Conservation (phyloP, 2,888 invertebrate genomes). For the Clostera curtula region DNA sequence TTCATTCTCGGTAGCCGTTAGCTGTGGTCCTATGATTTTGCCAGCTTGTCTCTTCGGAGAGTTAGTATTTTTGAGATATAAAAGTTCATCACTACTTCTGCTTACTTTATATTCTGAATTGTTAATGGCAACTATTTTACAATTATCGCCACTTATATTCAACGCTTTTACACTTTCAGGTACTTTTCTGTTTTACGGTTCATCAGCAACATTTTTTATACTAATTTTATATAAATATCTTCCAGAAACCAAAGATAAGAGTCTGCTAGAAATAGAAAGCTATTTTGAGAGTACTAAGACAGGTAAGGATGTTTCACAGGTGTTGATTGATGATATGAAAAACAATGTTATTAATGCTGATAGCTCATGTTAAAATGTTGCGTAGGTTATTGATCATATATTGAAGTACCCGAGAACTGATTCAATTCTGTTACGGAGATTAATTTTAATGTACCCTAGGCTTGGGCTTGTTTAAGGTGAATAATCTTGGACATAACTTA, state of each 20-base stretch:
- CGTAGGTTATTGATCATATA: too few relatives aligned
- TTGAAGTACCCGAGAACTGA: too few relatives aligned
- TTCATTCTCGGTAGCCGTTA: conserved; percentile 26
- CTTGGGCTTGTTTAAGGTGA: too few relatives aligned
- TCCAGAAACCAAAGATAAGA: conserved; percentile 31
- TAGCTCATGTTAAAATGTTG: too few relatives aligned
- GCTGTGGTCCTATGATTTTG: conserved; percentile 27
- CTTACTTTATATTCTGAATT: conserved; percentile 12
- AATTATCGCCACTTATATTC: conserved; percentile 22
- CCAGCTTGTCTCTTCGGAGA: conserved; percentile 19
- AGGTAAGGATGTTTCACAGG: conserved; percentile 11
- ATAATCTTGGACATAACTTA: too few relatives aligned
- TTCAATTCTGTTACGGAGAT: too few relatives aligned
- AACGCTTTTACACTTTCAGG: conserved; percentile 18
- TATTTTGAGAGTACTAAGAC: conserved; percentile 6
- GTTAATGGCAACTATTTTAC: conserved; percentile 15
- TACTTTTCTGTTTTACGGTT: conserved; percentile 22
- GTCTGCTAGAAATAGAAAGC: conserved; percentile 23
- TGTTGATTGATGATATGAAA: conserved; percentile 15
- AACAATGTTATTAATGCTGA: too few relatives aligned
- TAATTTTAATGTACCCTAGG: too few relatives aligned
- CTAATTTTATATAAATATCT: conserved; percentile 20
- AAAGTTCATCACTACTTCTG: conserved; percentile 16
- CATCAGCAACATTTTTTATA: conserved; percentile 17
- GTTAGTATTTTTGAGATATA: conserved; percentile 18